A percentile compares a stretch with the other conserved stretches of the same genome.
Conservation (phyloP, 2,888 invertebrate species). For the Phyllotreta striolata region DNA sequence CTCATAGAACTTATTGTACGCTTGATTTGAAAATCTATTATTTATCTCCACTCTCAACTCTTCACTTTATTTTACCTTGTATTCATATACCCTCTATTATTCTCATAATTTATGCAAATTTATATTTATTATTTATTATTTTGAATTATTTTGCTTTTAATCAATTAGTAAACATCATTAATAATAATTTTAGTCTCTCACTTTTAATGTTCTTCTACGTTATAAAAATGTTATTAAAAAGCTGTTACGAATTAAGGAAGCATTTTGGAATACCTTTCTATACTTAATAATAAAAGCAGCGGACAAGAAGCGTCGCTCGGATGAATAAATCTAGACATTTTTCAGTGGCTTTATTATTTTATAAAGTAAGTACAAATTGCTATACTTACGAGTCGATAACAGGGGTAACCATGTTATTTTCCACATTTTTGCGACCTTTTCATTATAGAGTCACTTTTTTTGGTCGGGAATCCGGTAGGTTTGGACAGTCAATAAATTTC, state of each 20-base stretch:
- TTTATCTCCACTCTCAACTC: too few species aligned
- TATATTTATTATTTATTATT: too few species aligned
- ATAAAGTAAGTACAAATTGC: slow-evolving; percentile 58
- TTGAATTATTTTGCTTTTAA: too few species aligned
- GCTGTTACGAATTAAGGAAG: neutral
- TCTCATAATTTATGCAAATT: too few species aligned
- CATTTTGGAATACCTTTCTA: neutral
- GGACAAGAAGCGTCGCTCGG: slow-evolving; percentile 18
- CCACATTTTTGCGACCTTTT: slow-evolving; percentile 55
- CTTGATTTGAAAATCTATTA: too few species aligned
- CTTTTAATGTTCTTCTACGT: too few species aligned
- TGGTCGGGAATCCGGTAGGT: slow-evolving; percentile 48
- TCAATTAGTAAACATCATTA: too few species aligned
- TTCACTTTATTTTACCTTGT: too few species aligned
- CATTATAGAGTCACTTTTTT: slow-evolving; percentile 45
- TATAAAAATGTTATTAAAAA: too few species aligned
- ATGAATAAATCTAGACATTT: slow-evolving; percentile 48
- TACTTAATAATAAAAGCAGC: slow-evolving; percentile 9
- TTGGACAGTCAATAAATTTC: slow-evolving; percentile 55
- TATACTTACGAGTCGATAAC: slow-evolving; percentile 55
- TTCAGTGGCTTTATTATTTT: slow-evolving; percentile 56
- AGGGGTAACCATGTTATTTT: slow-evolving; percentile 55
- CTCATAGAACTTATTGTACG: too few species aligned
- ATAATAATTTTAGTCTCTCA: too few species aligned
- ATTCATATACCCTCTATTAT: too few species aligned